Evolutionary conservation across 2,797 vertebrate species (phyloP).

Genomic region (Peromyscus eremicus): DNA sequence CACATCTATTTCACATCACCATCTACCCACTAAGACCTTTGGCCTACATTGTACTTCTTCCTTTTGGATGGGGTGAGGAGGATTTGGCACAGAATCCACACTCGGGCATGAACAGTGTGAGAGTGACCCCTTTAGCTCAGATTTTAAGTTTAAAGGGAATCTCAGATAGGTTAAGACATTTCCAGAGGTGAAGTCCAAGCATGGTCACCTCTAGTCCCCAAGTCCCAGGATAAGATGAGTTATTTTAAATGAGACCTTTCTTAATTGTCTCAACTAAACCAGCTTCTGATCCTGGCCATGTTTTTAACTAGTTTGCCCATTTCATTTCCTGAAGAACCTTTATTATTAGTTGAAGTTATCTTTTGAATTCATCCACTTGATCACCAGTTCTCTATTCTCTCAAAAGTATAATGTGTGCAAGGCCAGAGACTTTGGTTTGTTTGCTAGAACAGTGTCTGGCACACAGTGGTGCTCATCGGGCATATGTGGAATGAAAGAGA

Average conservation of each 20-base stretch:
- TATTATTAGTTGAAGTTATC: not conserved
- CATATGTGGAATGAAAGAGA: conserved; percentile 14
- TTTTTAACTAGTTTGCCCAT: not conserved
- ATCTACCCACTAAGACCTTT: not conserved
- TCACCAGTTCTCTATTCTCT: not conserved
- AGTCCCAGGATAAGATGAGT: not conserved
- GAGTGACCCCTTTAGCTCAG: not conserved
- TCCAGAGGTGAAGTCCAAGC: not conserved
- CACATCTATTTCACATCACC: not conserved
- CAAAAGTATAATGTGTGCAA: not conserved
- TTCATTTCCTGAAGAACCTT: conserved; percentile 45
- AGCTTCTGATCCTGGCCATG: not conserved
- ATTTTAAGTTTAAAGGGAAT: conserved; percentile 33
- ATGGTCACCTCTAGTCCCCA: not conserved
- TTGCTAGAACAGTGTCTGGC: conserved; percentile 35
- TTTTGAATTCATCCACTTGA: conserved; percentile 25
- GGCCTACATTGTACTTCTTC: not conserved
- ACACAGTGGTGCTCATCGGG: not conserved
- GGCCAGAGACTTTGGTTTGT: not conserved
- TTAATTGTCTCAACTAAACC: conserved; percentile 12
- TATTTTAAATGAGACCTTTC: conserved; percentile 25
- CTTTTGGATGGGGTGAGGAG: not conserved
- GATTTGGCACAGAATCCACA: not conserved
- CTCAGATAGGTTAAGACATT: not conserved
- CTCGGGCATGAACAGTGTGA: not conserved